phyloP scores from a whole-genome alignment of 2,797 vertebrate genomes.

The Anabas testudineus region DNA sequence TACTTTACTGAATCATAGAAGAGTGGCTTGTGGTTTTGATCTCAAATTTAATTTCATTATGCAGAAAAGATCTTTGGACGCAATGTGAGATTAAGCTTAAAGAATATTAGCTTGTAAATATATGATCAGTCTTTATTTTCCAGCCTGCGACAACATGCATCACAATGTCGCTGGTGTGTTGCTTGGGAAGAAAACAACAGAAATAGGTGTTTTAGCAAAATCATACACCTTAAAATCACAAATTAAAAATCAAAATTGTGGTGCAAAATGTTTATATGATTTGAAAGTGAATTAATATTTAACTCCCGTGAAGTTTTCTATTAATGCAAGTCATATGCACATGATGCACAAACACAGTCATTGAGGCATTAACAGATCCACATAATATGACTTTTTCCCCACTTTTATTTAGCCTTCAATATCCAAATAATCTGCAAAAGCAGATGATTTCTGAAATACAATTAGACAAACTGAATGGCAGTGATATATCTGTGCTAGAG shows the following conservation, averaged over 20 bases:
- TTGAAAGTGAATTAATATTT: too few relatives aligned
- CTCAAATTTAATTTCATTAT: not conserved
- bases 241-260: too few relatives aligned
- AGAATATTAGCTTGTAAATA: not conserved
- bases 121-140: not conserved
- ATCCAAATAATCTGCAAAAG: not conserved
- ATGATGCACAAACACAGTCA: not conserved
- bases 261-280: too few relatives aligned
- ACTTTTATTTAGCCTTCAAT: not conserved
- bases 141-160: not conserved
- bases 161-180: too few relatives aligned
- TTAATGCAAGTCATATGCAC: too few relatives aligned
- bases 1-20: not conserved
- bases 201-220: too few relatives aligned
- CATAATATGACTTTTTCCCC: not conserved
- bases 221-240: too few relatives aligned
- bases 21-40: not conserved
- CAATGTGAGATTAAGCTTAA: not conserved
- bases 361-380: not conserved
- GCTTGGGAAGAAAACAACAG: too few relatives aligned
- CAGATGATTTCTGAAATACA: slow-evolving; percentile 8
- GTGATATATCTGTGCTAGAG: slow-evolving; percentile 10
- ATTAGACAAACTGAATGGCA: slow-evolving; percentile 15
- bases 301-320: too few relatives aligned
- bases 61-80: not conserved